phyloP scores from a whole-genome alignment of 2,113 vertebrate species.

The Phyllostomus discolor region DNA sequence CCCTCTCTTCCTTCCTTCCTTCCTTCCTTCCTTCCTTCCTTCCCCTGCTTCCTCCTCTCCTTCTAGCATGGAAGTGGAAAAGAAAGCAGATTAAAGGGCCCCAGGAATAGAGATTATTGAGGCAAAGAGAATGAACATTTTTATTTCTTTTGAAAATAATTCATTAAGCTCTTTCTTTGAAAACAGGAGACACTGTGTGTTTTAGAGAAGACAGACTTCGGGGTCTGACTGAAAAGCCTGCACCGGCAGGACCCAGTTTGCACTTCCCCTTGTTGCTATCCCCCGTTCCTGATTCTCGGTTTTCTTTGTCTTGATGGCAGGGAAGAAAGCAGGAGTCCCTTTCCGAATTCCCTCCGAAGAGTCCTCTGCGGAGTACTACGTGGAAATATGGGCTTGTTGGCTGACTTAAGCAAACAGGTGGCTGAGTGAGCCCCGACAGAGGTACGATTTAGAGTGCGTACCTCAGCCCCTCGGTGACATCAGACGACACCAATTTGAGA shows the following conservation, averaged over 20 bases:
- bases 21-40: neutral
- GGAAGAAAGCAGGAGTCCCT: neutral
- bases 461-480: neutral
- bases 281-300: neutral
- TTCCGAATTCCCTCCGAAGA: neutral
- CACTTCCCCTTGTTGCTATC: neutral
- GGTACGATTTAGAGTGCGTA: neutral
- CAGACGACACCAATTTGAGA: neutral
- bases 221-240: neutral
- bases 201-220: constrained; percentile 13
- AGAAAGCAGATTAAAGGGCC: neutral
- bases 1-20: neutral
- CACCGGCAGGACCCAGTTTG: neutral
- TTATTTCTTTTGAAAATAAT: neutral
- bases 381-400: neutral
- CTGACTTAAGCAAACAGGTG: neutral
- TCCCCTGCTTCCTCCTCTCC: neutral
- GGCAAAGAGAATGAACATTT: neutral
- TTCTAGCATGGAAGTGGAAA: neutral
- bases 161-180: neutral
- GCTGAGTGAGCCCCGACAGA: neutral
- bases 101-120: neutral
- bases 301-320: neutral
- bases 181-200: neutral
- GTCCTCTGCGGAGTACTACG: neutral